Base-by-base conservation (phyloP, 1,140 invertebrate genomes). In the Rhagoletis zephyria region DNA sequence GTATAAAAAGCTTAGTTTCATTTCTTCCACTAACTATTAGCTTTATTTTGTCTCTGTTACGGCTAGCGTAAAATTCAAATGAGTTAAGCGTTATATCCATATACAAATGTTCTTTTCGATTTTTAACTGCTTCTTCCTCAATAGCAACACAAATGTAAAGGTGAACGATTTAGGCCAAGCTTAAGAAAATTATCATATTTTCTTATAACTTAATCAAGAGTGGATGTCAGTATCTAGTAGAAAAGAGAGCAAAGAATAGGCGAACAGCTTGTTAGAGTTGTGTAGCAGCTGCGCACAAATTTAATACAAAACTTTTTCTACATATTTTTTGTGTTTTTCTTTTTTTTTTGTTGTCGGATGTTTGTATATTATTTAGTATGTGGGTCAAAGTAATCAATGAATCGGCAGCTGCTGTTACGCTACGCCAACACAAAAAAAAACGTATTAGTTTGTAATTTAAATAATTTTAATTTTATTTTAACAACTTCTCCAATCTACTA, bases 311-410 rank as follows among this genome's bases (percentile, higher is more conserved):
- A 77, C 42, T 2, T n/a, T 48, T 77, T 77, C 70, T 48, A 77
- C 42, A 9, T 51, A 30, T 45, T 45, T 77, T n/a, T 51, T 30
- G 30, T 30, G 30, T 30, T 30, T 30, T 30, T 30, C 51, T 7
- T 7, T 56, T 56, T 56, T 7, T 56, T 56, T 56, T 56, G 10
- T 56, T 56, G 51, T 14, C 61, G 16, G 4, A 63, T 63, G n/a
- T 63, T 14, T 63, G 61, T 63, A 63, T 63, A 3, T 14, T 30
- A 67, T 30, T 67, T 67, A 30, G n/a, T 51, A 81, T 30, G 74
- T 81, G 48, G 74, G 74, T 81, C 74, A 81, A 81, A 81, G 74
- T n/a, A 81, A 81, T 81, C 74, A 81, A 10, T 9, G 19, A 81
- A 81, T 81, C 74, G 74, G 48, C 74, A 81, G 74, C 74, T 81